A percentile compares a stretch with the other conserved stretches of the same genome.
Evolutionary conservation across 1,140 invertebrate genomes (phyloP).

Genomic region (Drosophila sulfurigaster): DNA sequence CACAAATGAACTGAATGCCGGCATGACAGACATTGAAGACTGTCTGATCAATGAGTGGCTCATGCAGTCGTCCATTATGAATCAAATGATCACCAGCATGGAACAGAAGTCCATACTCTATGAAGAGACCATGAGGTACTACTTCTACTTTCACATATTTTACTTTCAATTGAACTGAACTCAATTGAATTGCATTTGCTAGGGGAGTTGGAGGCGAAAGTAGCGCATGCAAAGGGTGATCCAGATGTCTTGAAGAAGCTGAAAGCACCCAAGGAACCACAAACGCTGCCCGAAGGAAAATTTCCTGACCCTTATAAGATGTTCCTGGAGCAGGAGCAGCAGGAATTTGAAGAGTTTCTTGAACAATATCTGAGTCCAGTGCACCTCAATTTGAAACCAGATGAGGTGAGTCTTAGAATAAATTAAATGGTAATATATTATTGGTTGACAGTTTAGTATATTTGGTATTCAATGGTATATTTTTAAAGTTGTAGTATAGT

Average conservation of each 20-base stretch:
- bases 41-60: constrained; percentile 65
- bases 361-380: constrained; percentile 49
- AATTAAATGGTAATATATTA: neutral
- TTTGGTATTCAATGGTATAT: too few species aligned
- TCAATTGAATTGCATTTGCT: neutral
- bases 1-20: constrained; percentile 43
- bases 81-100: constrained; percentile 41
- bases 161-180: neutral
- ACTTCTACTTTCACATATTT: neutral
- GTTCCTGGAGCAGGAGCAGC: constrained; percentile 52
- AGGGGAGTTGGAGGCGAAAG: neutral
- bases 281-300: constrained; percentile 32
- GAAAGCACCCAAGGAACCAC: constrained; percentile 51
- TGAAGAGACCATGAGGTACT: constrained; percentile 37
- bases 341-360: constrained; percentile 54
- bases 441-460: too few species aligned
- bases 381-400: constrained; percentile 27
- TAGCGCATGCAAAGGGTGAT: neutral
- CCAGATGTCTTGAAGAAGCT: neutral
- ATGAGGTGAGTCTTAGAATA: constrained; percentile 50
- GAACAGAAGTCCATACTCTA: constrained; percentile 38
- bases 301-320: constrained; percentile 61
- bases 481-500: too few species aligned
- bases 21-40: constrained; percentile 61
- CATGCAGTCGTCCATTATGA: constrained; percentile 54